Evolutionary conservation across 1,140 invertebrate genomes (phyloP).

Genomic region (Carposina sasakii): DNA sequence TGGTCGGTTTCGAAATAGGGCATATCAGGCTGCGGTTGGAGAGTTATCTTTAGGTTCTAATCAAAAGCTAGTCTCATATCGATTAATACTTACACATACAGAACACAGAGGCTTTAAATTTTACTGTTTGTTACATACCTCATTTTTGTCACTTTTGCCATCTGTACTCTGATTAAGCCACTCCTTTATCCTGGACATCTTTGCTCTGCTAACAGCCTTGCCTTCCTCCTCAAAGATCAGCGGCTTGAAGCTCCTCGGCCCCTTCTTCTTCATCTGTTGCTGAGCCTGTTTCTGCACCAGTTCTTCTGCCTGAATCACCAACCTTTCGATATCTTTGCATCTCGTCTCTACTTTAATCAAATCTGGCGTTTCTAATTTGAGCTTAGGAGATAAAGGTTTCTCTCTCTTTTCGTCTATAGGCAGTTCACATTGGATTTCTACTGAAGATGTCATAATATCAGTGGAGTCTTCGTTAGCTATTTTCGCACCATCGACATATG

Average conservation of each 20-base stretch:
- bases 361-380: conserved; percentile 53
- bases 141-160: conserved; percentile 51
- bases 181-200: conserved; percentile 80
- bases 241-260: conserved; percentile 69
- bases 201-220: conserved; percentile 68
- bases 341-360: conserved; percentile 48
- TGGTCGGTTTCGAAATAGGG: too few species aligned
- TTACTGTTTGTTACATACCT: conserved; percentile 41
- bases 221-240: conserved; percentile 69
- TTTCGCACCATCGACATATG: conserved; percentile 74
- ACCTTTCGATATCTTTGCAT: conserved; percentile 74
- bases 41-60: too few species aligned
- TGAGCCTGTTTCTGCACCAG: conserved; percentile 75
- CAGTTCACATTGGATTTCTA: conserved; percentile 63
- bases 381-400: conserved; percentile 39
- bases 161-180: conserved; percentile 75
- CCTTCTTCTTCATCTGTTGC: conserved; percentile 59
- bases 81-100: too few species aligned
- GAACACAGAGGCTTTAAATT: too few species aligned
- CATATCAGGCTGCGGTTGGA: too few species aligned
- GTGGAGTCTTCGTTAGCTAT: conserved; percentile 63
- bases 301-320: conserved; percentile 82
- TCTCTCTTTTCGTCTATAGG: conserved; percentile 49
- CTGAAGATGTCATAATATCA: conserved; percentile 67
- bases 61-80: too few species aligned